Conservation (phyloP, 2,113 vertebrate genomes). For the Entelurus aequoreus region DNA sequence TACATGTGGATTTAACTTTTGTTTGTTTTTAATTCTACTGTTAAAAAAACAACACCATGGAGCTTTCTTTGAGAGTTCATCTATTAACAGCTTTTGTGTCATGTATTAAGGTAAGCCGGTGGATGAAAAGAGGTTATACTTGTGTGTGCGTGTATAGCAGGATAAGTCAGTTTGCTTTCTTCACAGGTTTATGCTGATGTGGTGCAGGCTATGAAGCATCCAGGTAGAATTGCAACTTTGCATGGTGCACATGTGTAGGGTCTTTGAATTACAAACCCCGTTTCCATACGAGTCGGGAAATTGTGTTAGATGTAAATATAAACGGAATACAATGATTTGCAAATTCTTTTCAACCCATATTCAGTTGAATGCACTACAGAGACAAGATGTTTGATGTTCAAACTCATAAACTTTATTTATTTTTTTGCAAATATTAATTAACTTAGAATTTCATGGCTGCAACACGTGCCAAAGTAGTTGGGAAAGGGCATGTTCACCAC, state of each 20-base stretch:
- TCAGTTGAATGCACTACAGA: no score
- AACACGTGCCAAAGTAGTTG: no score
- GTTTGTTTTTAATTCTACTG: neutral
- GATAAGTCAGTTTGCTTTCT: slow-evolving; percentile 28
- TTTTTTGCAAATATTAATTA: no score
- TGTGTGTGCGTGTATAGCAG: neutral
- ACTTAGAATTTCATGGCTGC: no score
- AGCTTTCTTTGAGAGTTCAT: slow-evolving; percentile 53
- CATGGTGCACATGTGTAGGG: neutral
- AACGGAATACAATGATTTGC: no score
- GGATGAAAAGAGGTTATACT: neutral
- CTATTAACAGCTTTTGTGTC: slow-evolving; percentile 68
- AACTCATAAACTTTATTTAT: no score
- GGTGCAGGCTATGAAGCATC: slow-evolving; percentile 70
- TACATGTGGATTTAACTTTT: slow-evolving; percentile 35
- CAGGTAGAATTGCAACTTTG: slow-evolving; percentile 73
- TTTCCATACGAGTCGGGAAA: neutral
- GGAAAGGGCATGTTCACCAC: no score
- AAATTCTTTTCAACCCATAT: no score
- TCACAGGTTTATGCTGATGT: slow-evolving; percentile 76
- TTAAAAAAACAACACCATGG: slow-evolving; percentile 49
- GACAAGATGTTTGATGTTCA: no score
- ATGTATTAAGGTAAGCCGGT: slow-evolving; percentile 77
- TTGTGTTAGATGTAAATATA: no score
- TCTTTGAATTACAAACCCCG: neutral